phyloP scores from a whole-genome alignment of 2,113 vertebrate species.

The Myrmecobius fasciatus region DNA sequence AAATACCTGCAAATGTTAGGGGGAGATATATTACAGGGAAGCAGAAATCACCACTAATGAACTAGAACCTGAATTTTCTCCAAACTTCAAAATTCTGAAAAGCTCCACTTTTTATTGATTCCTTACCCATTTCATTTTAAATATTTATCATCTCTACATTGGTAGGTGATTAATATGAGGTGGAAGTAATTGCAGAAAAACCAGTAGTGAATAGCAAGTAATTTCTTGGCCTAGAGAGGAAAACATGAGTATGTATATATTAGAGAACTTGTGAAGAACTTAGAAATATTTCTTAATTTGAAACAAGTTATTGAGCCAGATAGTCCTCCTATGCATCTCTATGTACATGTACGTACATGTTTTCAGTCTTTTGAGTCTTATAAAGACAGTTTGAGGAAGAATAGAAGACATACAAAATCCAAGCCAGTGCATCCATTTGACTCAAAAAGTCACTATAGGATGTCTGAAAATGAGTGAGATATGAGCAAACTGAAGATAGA shows the following conservation, averaged over 20 bases:
- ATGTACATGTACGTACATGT: neutral
- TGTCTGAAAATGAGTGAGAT: neutral
- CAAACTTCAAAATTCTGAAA: neutral
- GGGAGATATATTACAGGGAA: neutral
- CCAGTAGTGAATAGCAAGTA: neutral
- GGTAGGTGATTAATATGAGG: neutral
- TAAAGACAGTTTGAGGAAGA: neutral
- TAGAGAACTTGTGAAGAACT: neutral
- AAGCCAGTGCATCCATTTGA: neutral
- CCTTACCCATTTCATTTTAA: neutral
- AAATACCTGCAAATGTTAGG: neutral
- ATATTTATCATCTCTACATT: neutral
- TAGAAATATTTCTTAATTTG: neutral
- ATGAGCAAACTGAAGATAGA: neutral
- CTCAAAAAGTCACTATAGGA: neutral
- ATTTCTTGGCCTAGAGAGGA: neutral
- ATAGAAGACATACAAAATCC: neutral
- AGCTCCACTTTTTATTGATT: neutral
- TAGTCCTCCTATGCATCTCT: neutral
- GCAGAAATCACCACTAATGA: neutral
- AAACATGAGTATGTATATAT: neutral
- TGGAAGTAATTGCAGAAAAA: neutral
- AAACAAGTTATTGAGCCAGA: neutral
- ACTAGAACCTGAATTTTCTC: neutral
- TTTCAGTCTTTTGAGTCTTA: neutral